Base-by-base conservation (phyloP, 2,797 vertebrate genomes). In the Australoheros facetus region DNA sequence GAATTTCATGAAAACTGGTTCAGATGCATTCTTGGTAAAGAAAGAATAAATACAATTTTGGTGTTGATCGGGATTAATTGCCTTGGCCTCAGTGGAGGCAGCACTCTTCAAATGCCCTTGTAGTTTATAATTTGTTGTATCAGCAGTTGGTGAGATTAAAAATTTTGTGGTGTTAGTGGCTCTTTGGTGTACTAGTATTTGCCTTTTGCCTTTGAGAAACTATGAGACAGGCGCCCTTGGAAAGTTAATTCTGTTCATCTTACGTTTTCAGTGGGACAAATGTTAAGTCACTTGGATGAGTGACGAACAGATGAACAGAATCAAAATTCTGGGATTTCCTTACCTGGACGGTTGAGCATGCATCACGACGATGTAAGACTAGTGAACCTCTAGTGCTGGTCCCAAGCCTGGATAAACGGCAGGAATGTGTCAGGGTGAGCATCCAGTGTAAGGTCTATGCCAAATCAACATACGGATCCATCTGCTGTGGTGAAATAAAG, bases 401-500 rank as follows among this genome's bases (percentile, higher is more conserved):
- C 42, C 62, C 19, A 66, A 66, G 62, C 23, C 39, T 48, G 23
- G 26, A 66, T 45, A 66, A 66, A 66, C 3, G 17, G 14, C 39
- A 64, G 60, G 26, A 45, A 4, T 64, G 42, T 48, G 14, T 48
- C 39, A 66, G 39, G 62, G 26, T 48, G 62, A 39, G 62, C 0
- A 66, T 45, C 5, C 42, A 16, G 14, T 45, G 13, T 45, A 16
- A 45, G 5, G 5, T 13, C 39, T 6, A 14, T 16, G 42, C 5
- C 42, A 16, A 45, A 45, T 45, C 14, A 45, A 16, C 42, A 45
- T 16, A 45, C 5, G 8, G 60, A 26, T 66, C 60, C 14, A 66
- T 45, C 17, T 66, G 45, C 39, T 28, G 60, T 14, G 39, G 8
- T 45, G 45, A 66, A 66, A 66, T 28, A 66, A 66, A 42, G 21